Base-by-base conservation (phyloP, 2,113 vertebrate genomes). In the Gymnorhina tibicen region DNA sequence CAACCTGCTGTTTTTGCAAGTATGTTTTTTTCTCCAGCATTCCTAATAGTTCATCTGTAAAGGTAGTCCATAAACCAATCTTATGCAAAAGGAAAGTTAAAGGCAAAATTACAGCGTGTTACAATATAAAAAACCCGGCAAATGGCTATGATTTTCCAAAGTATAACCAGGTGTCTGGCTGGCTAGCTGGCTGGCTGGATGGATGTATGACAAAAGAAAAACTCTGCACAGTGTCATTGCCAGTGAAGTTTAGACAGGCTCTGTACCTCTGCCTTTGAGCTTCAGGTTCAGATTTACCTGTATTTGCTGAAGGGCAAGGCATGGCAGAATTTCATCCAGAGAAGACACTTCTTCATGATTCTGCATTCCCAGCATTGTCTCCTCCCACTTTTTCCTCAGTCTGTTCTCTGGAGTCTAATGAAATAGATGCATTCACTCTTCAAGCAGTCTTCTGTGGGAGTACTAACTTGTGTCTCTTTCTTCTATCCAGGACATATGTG, bases 81-180 rank as follows among this genome's bases (percentile, higher is more conserved):
- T 39, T 37, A 41, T 27, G 41, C 73, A 88, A 80, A 74, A 92
- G 69, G 52, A 81, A 95, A 84, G 49, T 87, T 91, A 83, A 83
- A 94, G 60, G 49, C 53, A 93, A 92, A 96, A 95, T 95, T 96
- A 96, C 67, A 91, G 63, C 0, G 69, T 96, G 95, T 87, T 94
- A 92, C 20, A 42, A 41, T 81, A 87, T 21, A 89, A 96, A 96
- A 96, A 92, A n/a, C 3, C 0, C 27, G 73, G 28, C 60, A 94
- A 96, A 85, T 78, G 56, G 79, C 52, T 85, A 64, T 90, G 86
- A 91, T 94, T 96, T 96, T 91, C 85, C 80, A 90, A 96, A 94
- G 85, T 91, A 88, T 86, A 94, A 95, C 96, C 95, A 96, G 89
- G 68, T 94, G 94, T 89, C 83, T 96, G 86, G 68, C 88, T 93